These are phyloP conservation scores for Hyperoodon ampullatus DNA, from an alignment of 2,113 vertebrate genomes.

Conservation along the genomic window DNA sequence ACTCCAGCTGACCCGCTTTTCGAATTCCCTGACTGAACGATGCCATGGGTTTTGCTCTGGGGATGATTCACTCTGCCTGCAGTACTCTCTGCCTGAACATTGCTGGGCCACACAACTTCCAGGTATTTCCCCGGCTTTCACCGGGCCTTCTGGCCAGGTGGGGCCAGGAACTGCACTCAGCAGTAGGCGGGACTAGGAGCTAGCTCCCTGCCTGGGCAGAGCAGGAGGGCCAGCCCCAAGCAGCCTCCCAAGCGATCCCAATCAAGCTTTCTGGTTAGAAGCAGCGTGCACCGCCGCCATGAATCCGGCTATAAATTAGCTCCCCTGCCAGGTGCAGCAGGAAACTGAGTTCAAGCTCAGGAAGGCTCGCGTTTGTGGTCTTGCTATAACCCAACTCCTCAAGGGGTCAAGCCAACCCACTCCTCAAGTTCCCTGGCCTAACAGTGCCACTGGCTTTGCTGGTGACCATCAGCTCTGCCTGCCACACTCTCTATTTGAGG, in stretches of 20 bases:
- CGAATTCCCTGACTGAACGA: no score
- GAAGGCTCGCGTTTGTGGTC: neutral
- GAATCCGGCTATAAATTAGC: neutral
- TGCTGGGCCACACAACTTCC: no score
- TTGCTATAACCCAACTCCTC: neutral
- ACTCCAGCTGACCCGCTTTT: no score
- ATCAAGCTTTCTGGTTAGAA: neutral
- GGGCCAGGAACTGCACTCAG: neutral
- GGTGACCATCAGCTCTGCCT: neutral
- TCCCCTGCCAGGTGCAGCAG: rapidly evolving
- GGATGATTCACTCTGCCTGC: no score
- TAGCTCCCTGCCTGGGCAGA: neutral
- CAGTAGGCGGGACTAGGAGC: neutral
- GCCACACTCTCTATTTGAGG: neutral
- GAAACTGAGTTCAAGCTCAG: neutral
- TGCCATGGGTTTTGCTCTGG: no score
- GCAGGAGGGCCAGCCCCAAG: neutral
- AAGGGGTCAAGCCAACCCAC: no score
- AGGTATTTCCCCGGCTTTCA: neutral
- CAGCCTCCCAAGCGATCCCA: neutral
- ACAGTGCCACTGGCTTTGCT: neutral
- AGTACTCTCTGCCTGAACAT: no score
- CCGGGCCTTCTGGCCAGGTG: neutral
- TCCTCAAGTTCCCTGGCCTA: neutral
- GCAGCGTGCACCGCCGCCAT: neutral